A percentile compares a stretch with the other conserved stretches of the same genome.
Evolutionary conservation across 2,797 vertebrate genomes (phyloP).

Genomic region (Petrocephalus sullivani): DNA sequence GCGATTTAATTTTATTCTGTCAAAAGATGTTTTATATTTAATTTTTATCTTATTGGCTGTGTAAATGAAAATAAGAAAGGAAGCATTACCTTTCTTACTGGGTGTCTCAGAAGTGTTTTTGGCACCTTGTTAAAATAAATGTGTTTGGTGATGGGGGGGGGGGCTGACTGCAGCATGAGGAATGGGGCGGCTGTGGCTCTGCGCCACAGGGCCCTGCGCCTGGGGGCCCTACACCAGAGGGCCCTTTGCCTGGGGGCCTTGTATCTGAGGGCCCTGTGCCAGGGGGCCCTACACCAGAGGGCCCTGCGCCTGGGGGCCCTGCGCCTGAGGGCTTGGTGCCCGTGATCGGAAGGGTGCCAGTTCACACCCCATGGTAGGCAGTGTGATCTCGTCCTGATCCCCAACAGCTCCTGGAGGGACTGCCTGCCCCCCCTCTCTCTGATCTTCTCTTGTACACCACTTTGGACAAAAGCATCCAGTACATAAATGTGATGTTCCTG

Average conservation of each 20-base stretch:
- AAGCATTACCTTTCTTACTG: not conserved
- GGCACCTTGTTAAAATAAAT: not conserved
- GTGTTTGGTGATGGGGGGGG: not conserved
- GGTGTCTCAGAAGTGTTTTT: not conserved
- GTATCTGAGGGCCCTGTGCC: too few species aligned
- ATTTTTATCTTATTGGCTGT: not conserved
- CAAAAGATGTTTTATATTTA: not conserved
- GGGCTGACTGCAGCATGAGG: not conserved
- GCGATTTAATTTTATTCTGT: not conserved
- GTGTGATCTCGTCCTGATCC: not conserved
- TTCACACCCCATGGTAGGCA: not conserved
- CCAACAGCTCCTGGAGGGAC: not conserved
- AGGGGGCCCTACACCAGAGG: too few species aligned
- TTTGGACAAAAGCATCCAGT: not conserved
- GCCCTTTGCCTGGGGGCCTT: too few species aligned
- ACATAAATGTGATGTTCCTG: not conserved
- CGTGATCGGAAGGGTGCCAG: not conserved
- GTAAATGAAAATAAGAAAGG: not conserved
- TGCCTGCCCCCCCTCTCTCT: not conserved
- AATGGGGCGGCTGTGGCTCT: not conserved
- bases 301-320: too few species aligned
- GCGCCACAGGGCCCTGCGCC: too few species aligned
- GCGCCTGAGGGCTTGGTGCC: not conserved
- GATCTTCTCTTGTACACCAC: not conserved
- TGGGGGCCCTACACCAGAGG: too few species aligned